Conservation (phyloP, 2,113 vertebrate genomes). For the Scomber japonicus region DNA sequence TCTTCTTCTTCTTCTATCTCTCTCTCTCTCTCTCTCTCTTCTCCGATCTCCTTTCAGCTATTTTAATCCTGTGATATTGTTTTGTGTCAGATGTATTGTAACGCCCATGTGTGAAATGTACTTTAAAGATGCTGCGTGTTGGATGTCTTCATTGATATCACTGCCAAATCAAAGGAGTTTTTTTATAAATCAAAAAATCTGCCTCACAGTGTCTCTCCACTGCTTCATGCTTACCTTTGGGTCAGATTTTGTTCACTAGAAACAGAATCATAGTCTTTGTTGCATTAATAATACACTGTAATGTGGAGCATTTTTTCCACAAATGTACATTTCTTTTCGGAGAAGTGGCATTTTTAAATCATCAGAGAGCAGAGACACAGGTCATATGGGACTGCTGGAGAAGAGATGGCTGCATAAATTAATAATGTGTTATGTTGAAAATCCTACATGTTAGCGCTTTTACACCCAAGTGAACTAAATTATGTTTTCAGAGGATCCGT, state of each 20-base stretch:
- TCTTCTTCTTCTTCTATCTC: not conserved
- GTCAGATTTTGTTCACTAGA: conserved; percentile 47
- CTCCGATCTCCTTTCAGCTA: conserved; percentile 54
- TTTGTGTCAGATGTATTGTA: conserved; percentile 64
- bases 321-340: not conserved
- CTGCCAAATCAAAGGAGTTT: conserved; percentile 57
- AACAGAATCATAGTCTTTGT: conserved; percentile 18
- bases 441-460: conserved; percentile 30
- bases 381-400: conserved; percentile 20
- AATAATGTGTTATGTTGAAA: conserved; percentile 32
- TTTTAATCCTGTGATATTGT: conserved; percentile 61
- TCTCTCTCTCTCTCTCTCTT: conserved; percentile 7
- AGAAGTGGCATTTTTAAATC: conserved; percentile 38
- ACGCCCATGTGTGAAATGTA: conserved; percentile 56
- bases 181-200: conserved; percentile 32
- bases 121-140: conserved; percentile 58
- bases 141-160: conserved; percentile 47
- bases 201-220: conserved; percentile 8
- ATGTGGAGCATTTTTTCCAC: not conserved
- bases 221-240: conserved; percentile 51
- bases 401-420: conserved; percentile 42
- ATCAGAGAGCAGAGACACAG: conserved; percentile 39
- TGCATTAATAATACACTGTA: conserved; percentile 14
- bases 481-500: conserved; percentile 2
- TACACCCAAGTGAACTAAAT: conserved; percentile 22